These are phyloP conservation scores for Callipepla californica DNA, from an alignment of 2,113 vertebrate species.

Conservation along the genomic window DNA sequence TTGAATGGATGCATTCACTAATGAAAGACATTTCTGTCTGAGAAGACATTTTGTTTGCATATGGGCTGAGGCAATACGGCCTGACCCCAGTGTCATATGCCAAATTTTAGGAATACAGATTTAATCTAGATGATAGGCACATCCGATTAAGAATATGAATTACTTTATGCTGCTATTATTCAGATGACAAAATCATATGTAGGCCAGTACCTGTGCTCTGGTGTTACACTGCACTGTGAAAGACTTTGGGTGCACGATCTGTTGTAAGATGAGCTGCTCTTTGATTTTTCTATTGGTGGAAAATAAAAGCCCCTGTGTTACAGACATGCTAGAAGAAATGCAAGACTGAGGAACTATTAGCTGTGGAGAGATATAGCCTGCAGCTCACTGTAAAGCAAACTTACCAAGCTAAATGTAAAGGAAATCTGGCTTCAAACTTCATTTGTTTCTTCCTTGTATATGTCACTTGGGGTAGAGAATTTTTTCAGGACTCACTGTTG, in stretches of 20 bases:
- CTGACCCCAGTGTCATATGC: not conserved
- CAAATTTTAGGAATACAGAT: not conserved
- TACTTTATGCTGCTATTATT: not conserved
- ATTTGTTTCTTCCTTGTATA: not conserved
- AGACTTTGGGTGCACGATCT: not conserved
- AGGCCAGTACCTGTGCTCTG: not conserved
- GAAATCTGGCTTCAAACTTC: not conserved
- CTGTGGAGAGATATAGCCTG: not conserved
- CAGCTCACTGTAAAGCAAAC: not conserved
- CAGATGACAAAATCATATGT: not conserved
- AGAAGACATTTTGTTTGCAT: not conserved
- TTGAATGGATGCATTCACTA: too few species aligned
- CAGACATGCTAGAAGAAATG: not conserved
- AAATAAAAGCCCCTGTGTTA: not conserved
- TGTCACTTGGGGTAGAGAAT: not conserved
- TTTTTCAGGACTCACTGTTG: not conserved
- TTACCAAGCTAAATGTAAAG: not conserved
- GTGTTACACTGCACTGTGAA: not conserved
- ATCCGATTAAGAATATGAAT: not conserved
- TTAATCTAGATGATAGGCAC: not conserved
- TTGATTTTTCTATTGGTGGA: not conserved
- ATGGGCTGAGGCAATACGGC: not conserved
- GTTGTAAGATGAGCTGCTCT: not conserved
- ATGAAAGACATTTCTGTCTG: not conserved
- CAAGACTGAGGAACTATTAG: fast-evolving